Percentiles rank a stretch among this genome's conserved stretches.
Conservation (phyloP, 1,140 invertebrate genomes). For the Mamestra configurata region DNA sequence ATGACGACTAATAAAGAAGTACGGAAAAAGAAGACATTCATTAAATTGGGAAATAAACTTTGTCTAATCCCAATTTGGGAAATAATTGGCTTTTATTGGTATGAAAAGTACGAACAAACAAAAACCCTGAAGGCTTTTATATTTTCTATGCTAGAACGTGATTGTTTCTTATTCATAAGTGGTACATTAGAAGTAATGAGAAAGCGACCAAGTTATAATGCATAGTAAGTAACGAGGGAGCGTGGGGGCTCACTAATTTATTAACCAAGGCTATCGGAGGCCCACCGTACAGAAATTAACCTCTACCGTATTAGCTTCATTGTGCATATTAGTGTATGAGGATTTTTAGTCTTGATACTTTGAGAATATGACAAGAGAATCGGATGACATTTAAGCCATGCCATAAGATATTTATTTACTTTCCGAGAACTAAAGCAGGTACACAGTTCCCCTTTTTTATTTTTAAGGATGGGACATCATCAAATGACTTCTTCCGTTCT, state of each 20-base stretch:
- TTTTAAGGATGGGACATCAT: too few species aligned
- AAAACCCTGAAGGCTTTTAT: neutral
- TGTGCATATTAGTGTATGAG: conserved; percentile 70
- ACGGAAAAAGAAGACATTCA: too few species aligned
- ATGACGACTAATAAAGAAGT: too few species aligned
- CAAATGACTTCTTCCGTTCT: too few species aligned
- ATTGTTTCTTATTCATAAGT: conserved; percentile 53
- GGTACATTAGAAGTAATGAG: conserved; percentile 59
- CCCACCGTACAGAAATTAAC: conserved; percentile 84
- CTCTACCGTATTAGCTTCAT: conserved; percentile 76
- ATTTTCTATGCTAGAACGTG: neutral
- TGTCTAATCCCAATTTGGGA: neutral
- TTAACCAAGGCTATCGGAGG: conserved; percentile 80
- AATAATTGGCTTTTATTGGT: neutral
- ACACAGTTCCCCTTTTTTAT: too few species aligned
- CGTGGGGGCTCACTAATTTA: conserved; percentile 83
- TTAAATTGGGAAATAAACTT: too few species aligned
- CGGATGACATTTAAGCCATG: neutral
- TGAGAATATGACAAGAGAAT: neutral
- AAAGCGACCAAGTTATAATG: conserved; percentile 54
- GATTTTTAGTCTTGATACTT: conserved; percentile 66
- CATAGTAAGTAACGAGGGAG: conserved; percentile 65
- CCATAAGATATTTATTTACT: too few species aligned
- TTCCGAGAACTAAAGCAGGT: too few species aligned
- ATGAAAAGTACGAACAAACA: neutral